Evolutionary conservation across 2,888 invertebrate species (phyloP), one percentile per base, ranked within the genome.

Genomic region (Tyria jacobaeae): DNA sequence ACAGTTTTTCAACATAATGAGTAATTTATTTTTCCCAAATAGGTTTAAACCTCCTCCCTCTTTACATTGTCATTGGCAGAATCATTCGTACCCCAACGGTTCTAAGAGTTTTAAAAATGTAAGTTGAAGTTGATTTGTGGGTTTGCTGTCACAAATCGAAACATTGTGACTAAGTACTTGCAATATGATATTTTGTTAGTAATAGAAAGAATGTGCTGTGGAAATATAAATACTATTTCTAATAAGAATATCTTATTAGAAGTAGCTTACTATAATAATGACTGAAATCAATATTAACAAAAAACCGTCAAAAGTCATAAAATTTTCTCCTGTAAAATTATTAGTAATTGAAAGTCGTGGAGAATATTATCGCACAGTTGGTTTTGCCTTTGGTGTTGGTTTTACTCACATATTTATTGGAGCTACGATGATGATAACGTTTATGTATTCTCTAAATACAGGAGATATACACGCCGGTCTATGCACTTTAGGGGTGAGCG

Each of bases 341-440:
- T 44, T 84, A 21, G 68, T 83, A 4, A 76, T 85, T 35, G 82
- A 83, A 57, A 72, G 78, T 0, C 74, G 68, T 37, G 67, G 72
- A 0, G 75, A 75, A 12, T 87, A 87, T 62, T 82, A 76, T 48
- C 77, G 66, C 47, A 73, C 69, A 12, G 73, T 86, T 7, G 84
- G 79, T 76, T 81, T 73, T 64, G 74, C 82, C 14, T 68, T 84
- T 9, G 75, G 69, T 2, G 53, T 83, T 34, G 84, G 83, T 0
- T 12, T 84, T 12, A 60, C 73, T 4, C 80, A 85, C 44, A 24
- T 86, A 7, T 61, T 82, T 56, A 74, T 86, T 41, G 87, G 86
- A 58, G 85, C 82, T 3, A 73, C 74, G 2, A 71, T 78, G n/a
- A 82, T 86, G 77, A 27, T 51, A 14, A 39, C 25, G 24, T 27